These are phyloP conservation scores for Nebria salina DNA, from an alignment of 2,888 invertebrate genomes.

Conservation along the genomic window DNA sequence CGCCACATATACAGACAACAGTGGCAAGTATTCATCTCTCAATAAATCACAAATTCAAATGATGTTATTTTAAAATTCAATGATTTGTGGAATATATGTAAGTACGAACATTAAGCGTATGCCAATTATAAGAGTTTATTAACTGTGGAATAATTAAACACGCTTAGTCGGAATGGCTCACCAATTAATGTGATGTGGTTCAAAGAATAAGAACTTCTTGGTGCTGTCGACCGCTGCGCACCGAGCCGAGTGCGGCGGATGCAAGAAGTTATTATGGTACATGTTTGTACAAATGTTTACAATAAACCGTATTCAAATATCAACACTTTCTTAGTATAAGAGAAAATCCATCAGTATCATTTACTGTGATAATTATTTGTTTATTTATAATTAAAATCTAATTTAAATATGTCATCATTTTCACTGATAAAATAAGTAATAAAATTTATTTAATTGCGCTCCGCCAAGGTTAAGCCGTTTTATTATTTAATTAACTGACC, in stretches of 20 bases:
- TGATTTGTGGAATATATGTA: not conserved
- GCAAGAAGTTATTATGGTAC: slow-evolving; percentile 61
- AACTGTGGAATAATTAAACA: not conserved
- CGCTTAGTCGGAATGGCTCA: slow-evolving; percentile 14
- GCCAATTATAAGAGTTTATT: slow-evolving; percentile 1
- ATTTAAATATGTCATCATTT: no score
- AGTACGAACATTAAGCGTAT: not conserved
- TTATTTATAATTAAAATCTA: no score
- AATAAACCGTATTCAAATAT: not conserved
- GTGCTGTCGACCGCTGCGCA: slow-evolving; percentile 33
- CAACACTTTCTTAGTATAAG: not conserved
- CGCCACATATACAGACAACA: not conserved
- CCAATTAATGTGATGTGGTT: slow-evolving; percentile 43
- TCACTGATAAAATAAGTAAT: no score
- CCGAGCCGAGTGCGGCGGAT: slow-evolving; percentile 54
- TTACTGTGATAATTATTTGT: no score
- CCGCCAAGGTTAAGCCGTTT: not conserved
- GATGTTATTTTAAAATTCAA: not conserved
- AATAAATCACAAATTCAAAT: not conserved
- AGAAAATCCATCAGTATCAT: not conserved
- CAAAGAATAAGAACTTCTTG: slow-evolving; percentile 34
- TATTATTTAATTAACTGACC: not conserved
- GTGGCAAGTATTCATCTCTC: not conserved
- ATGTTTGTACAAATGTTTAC: slow-evolving; percentile 45
- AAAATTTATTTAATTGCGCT: not conserved